These are phyloP conservation scores for Leucophenga varia DNA, from an alignment of 1,140 invertebrate genomes.

Conservation along the genomic window DNA sequence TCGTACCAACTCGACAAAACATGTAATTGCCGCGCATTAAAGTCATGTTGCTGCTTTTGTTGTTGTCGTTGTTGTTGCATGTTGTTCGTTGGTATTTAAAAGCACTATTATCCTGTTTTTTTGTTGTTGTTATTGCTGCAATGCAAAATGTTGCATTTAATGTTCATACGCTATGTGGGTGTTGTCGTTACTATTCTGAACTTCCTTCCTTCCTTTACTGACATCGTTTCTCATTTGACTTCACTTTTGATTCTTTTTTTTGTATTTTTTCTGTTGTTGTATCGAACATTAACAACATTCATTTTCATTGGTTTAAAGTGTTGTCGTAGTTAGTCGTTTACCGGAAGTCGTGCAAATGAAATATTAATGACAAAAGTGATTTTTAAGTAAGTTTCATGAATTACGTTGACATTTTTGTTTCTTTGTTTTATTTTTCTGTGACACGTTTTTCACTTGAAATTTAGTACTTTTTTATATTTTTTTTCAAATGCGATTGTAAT, in stretches of 20 bases:
- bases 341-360: constrained; percentile 10
- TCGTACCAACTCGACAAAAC: constrained; percentile 2
- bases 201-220: neutral
- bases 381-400: constrained; percentile 15
- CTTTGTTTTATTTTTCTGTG: neutral
- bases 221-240: no score
- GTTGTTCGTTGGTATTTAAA: no score
- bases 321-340: neutral
- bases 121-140: neutral
- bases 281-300: neutral
- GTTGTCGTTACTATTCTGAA: neutral
- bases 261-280: constrained; percentile 1
- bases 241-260: neutral
- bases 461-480: no score
- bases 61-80: no score
- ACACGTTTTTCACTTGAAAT: no score
- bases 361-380: constrained; percentile 15
- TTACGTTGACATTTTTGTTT: constrained; percentile 12
- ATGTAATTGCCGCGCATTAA: constrained; percentile 15
- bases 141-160: neutral
- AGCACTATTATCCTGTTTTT: no score
- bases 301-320: neutral
- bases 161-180: constrained; percentile 4
- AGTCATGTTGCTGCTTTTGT: constrained; percentile 2
- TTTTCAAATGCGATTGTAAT: no score